Evolutionary conservation across 1,140 invertebrate genomes (phyloP).

Genomic region (Hycleus phaleratus): DNA sequence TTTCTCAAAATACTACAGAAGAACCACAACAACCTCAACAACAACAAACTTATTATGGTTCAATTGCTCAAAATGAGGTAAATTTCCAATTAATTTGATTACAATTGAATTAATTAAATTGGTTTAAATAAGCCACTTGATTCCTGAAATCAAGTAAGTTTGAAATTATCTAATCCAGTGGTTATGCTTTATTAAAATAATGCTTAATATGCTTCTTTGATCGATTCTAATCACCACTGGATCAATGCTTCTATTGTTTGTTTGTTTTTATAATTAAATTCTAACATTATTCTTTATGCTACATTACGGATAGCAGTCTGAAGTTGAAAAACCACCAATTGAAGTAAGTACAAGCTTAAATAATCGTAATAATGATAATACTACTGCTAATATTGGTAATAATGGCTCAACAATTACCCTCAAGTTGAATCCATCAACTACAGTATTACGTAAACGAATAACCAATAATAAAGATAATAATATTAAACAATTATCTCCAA

Average conservation of each 20-base stretch:
- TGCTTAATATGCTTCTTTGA: neutral
- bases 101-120: neutral
- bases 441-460: constrained; percentile 29
- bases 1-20: constrained; percentile 21
- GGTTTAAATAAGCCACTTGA: neutral
- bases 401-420: constrained; percentile 21
- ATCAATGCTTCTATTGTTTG: neutral
- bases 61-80: constrained; percentile 31
- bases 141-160: too few relatives aligned
- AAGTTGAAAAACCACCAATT: constrained; percentile 42
- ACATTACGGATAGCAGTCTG: constrained; percentile 41
- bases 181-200: neutral
- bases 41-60: constrained; percentile 31
- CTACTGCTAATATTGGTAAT: neutral
- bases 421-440: constrained; percentile 16
- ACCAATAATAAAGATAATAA: neutral
- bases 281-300: neutral
- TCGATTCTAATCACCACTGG: neutral
- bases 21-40: constrained; percentile 1
- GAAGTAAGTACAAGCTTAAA: constrained; percentile 48
- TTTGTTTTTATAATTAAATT: neutral
- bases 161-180: neutral
- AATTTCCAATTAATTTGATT: neutral
- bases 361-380: neutral
- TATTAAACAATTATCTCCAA: neutral